A percentile compares a stretch with the other conserved stretches of the same genome.
Conservation (phyloP, 2,797 vertebrate species). For the Chiloscyllium punctatum region DNA sequence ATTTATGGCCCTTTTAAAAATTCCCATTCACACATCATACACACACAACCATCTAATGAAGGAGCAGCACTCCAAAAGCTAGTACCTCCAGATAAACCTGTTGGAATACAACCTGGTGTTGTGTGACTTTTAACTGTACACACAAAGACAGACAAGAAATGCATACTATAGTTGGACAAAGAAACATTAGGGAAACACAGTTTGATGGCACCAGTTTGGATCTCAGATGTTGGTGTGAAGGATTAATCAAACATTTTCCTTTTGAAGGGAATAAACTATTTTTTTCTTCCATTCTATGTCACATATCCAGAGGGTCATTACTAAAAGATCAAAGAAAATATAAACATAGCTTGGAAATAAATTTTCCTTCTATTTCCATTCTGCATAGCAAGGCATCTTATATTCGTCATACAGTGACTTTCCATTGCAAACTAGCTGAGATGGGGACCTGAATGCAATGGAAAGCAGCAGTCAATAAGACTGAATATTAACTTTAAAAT, state of each 20-base stretch:
- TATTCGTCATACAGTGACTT: neutral
- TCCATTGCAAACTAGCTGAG: neutral
- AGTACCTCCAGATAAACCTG: too few relatives aligned
- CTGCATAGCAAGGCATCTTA: neutral
- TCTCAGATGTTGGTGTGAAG: neutral
- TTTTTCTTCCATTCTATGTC: neutral
- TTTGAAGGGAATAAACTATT: neutral
- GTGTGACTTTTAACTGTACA: too few relatives aligned
- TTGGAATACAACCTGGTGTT: too few relatives aligned
- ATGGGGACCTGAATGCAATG: neutral
- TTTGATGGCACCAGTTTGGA: too few relatives aligned
- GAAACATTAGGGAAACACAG: too few relatives aligned
- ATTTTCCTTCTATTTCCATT: neutral
- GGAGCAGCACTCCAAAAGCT: too few relatives aligned
- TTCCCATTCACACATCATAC: too few relatives aligned
- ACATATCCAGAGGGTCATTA: neutral
- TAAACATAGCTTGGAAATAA: neutral
- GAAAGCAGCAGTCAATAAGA: neutral
- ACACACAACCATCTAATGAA: too few relatives aligned
- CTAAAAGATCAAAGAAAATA: slow-evolving; percentile 11
- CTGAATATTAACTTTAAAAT: neutral
- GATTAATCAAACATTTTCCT: neutral
- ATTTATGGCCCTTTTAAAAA: too few relatives aligned
- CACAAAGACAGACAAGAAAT: too few relatives aligned
- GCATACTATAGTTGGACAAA: too few relatives aligned